These are phyloP conservation scores for Brachyistius frenatus DNA, from an alignment of 2,113 vertebrate genomes.

Conservation along the genomic window DNA sequence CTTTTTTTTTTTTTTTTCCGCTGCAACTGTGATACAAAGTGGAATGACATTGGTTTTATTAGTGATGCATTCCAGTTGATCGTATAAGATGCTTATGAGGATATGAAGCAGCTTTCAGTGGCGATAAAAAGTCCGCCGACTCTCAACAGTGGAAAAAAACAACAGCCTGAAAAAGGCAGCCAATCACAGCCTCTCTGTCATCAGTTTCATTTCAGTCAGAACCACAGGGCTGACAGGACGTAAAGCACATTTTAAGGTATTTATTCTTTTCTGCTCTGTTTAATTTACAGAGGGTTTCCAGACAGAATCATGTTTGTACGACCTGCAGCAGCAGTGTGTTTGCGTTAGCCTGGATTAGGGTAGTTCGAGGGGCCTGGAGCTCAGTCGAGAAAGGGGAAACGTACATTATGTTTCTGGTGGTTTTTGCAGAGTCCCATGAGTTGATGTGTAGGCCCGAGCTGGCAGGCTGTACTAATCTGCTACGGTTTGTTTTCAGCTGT, in stretches of 20 bases:
- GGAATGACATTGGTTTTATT: conserved; percentile 25
- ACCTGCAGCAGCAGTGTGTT: conserved; percentile 21
- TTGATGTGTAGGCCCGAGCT: conserved; percentile 34
- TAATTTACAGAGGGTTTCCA: conserved; percentile 11
- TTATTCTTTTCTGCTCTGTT: conserved; percentile 14
- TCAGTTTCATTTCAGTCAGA: conserved; percentile 1
- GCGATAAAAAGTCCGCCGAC: conserved; percentile 33
- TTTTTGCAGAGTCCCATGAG: neutral
- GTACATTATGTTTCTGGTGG: conserved; percentile 25
- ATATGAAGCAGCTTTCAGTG: conserved; percentile 40
- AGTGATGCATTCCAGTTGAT: conserved; percentile 13
- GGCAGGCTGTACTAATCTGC: conserved; percentile 37
- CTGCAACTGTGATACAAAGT: conserved; percentile 8
- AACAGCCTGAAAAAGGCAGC: conserved; percentile 2
- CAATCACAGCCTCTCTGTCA: neutral
- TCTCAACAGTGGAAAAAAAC: conserved; percentile 19
- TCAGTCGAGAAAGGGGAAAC: conserved; percentile 24
- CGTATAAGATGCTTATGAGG: conserved; percentile 28
- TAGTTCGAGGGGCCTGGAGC: conserved; percentile 21
- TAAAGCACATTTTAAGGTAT: conserved; percentile 15
- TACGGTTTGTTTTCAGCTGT: conserved; percentile 38
- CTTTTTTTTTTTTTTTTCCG: neutral
- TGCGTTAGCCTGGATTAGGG: conserved; percentile 34
- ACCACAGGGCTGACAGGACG: neutral
- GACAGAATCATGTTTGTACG: conserved; percentile 21